These are phyloP conservation scores for Aphaenogaster floridana DNA, from an alignment of 1,140 invertebrate species.

Conservation along the genomic window DNA sequence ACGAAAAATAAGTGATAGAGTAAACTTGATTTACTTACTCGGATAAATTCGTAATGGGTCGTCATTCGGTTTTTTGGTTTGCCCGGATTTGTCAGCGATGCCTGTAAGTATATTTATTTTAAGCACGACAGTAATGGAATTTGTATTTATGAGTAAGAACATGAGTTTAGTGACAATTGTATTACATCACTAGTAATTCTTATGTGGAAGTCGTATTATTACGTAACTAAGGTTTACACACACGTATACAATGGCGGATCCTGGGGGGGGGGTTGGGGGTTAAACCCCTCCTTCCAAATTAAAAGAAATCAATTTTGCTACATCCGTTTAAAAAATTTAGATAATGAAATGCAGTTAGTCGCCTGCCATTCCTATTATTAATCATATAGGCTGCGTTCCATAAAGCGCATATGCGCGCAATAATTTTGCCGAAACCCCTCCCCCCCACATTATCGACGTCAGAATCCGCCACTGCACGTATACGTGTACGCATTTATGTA, in stretches of 20 bases:
- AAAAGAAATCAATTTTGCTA: too few relatives aligned
- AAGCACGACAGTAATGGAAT: neutral
- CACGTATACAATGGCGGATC: too few relatives aligned
- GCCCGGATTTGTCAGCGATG: slow-evolving; percentile 17
- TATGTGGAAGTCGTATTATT: neutral
- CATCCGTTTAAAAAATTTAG: too few relatives aligned
- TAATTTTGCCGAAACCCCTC: too few relatives aligned
- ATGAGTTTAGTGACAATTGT: neutral
- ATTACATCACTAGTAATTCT: neutral
- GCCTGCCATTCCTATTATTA: too few relatives aligned
- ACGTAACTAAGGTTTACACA: neutral
- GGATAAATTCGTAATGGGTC: slow-evolving; percentile 80
- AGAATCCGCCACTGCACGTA: too few relatives aligned
- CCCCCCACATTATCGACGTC: too few relatives aligned
- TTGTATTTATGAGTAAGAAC: neutral
- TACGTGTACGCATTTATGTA: neutral
- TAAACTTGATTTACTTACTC: slow-evolving; percentile 76
- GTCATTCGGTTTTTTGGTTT: slow-evolving; percentile 26
- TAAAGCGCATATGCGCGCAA: too few relatives aligned
- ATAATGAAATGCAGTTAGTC: too few relatives aligned
- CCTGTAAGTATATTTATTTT: slow-evolving; percentile 72
- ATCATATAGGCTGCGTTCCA: too few relatives aligned
- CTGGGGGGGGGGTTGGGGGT: too few relatives aligned
- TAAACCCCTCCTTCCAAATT: too few relatives aligned
- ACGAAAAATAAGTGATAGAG: slow-evolving; percentile 43